A percentile compares a stretch with the other conserved stretches of the same genome.
phyloP scores from a whole-genome alignment of 2,888 invertebrate species.

The Bedellia somnulentella region DNA sequence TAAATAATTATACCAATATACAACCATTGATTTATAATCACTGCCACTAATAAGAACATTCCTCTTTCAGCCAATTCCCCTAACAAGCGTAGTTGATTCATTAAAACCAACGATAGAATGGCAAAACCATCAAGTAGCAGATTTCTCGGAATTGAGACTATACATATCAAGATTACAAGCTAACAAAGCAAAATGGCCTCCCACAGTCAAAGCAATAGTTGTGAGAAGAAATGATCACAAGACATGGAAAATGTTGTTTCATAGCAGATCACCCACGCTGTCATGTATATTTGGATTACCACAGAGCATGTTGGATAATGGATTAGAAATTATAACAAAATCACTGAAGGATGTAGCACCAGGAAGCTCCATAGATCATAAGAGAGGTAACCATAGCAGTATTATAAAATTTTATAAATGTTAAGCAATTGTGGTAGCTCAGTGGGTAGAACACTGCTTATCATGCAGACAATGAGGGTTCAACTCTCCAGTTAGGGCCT shows the following conservation, averaged over 20 bases:
- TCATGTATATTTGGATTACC: slow-evolving; percentile 31
- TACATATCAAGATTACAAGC: slow-evolving; percentile 36
- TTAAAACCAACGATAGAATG: slow-evolving; percentile 60
- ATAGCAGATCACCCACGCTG: slow-evolving; percentile 27
- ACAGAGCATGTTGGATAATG: slow-evolving; percentile 22
- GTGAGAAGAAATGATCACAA: slow-evolving; percentile 15
- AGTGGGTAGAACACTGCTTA: no score
- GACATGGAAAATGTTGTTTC: slow-evolving; percentile 29
- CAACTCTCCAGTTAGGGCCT: no score
- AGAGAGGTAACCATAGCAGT: slow-evolving; percentile 24
- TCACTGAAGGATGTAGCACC: slow-evolving; percentile 22
- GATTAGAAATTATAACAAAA: slow-evolving; percentile 25
- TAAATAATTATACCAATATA: no score
- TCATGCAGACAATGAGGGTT: no score
- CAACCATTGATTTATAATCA: no score
- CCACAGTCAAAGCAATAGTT: slow-evolving; percentile 16
- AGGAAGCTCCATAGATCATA: slow-evolving; percentile 31
- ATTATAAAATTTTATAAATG: neutral
- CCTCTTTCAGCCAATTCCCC: no score
- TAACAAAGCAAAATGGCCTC: slow-evolving; percentile 19
- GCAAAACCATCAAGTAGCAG: slow-evolving; percentile 68
- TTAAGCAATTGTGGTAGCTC: neutral
- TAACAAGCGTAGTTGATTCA: no score
- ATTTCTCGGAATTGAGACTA: slow-evolving; percentile 66
- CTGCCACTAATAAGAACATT: no score